Base-by-base conservation (phyloP, 2,888 invertebrate genomes). In the Rambutsinella grinnellia region DNA sequence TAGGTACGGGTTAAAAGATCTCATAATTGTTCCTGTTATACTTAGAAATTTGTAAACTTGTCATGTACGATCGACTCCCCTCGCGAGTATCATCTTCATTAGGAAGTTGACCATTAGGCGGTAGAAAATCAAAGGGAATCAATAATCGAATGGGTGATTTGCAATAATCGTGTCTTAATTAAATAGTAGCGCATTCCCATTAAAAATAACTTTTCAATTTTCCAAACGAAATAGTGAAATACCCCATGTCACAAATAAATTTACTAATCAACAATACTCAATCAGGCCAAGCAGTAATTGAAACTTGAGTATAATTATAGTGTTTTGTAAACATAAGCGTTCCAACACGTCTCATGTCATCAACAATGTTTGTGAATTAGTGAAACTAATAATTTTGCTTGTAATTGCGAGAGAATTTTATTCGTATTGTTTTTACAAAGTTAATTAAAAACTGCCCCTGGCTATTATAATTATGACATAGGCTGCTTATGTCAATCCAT, bases 41-140 rank as follows among this genome's bases (percentile, higher is more conserved):
- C 5, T 36, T 36, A 36, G 36, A 36, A 47, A 61, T 61, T 61
- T 61, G 61, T 61, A 61, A 61, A 61, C 61, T 61, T 47, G 47
- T 61, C 61, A 61, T 61, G 61, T 61, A 26, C 61, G 47, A 36
- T 36, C 36, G 5, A 8, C 13, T 13, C 36, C 36, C 36, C 36
- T 5, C 36, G 36, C 36, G 6, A 13, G 5, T 13, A 36, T 36
- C 36, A 5, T 36, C 36, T 36, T 36, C 36, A 36, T n/a, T n/a
- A n/a, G n/a, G n/a, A n/a, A n/a, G n/a, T n/a, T n/a, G n/a, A n/a
- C n/a, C n/a, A n/a, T n/a, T n/a, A n/a, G n/a, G n/a, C n/a, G n/a
- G n/a, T n/a, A n/a, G n/a, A n/a, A n/a, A n/a, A n/a, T n/a, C n/a
- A n/a, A n/a, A n/a, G n/a, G n/a, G n/a, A n/a, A n/a, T n/a, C n/a